These are phyloP conservation scores for Idaea dimidiata DNA, from an alignment of 2,888 invertebrate species.

Conservation along the genomic window DNA sequence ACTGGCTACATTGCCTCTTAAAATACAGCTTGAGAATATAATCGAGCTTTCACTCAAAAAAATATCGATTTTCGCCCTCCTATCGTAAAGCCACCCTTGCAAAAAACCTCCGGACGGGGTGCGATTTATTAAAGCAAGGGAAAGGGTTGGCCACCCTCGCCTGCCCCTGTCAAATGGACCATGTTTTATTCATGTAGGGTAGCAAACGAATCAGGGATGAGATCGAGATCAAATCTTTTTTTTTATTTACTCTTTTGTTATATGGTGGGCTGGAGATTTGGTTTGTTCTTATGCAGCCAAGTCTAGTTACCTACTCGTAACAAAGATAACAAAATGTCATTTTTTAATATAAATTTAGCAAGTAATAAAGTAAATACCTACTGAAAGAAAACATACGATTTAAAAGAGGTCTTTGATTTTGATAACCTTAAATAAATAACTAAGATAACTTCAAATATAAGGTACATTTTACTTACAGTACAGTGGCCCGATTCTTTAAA, in stretches of 20 bases:
- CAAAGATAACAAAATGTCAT: background rate
- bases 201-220: conserved; percentile 53
- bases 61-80: conserved; percentile 51
- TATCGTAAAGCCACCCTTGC: conserved; percentile 35
- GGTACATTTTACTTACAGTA: no score
- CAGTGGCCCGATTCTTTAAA: no score
- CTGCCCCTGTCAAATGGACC: conserved; percentile 47
- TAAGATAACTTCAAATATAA: no score
- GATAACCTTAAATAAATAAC: no score
- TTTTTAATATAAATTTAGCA: no score
- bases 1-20: no score
- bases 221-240: conserved; percentile 61
- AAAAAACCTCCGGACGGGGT: conserved; percentile 58
- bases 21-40: background rate
- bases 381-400: no score
- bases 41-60: conserved; percentile 32
- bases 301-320: background rate
- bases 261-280: conserved; percentile 4
- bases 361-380: no score
- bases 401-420: no score
- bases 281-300: background rate
- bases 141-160: conserved; percentile 59
- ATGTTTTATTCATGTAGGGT: conserved; percentile 76
- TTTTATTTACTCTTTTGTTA: conserved; percentile 45
- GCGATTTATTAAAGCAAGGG: conserved; percentile 62